Percentiles rank a stretch among this genome's conserved stretches.
Conservation (phyloP, 2,797 vertebrate genomes). For the Coregonus suidteri region DNA sequence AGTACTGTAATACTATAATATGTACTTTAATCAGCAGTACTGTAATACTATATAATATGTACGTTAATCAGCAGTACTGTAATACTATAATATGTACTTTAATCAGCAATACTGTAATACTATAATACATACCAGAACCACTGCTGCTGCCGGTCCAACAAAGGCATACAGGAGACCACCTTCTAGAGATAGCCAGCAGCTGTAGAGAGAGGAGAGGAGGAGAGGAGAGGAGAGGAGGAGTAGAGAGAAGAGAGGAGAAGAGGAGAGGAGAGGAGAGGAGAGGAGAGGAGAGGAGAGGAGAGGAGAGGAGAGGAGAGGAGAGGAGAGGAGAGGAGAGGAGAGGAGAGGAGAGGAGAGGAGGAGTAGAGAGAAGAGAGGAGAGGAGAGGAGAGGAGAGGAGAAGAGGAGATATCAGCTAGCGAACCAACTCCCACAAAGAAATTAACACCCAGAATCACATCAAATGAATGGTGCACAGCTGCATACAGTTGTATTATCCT, state of each 20-base stretch:
- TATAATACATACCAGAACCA: constrained; percentile 88
- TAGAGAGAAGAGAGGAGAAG: constrained; percentile 19
- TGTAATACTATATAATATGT: too few relatives aligned
- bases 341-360: constrained; percentile 28
- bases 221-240: constrained; percentile 32
- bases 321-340: constrained; percentile 17
- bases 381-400: background rate
- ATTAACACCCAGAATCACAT: constrained; percentile 76
- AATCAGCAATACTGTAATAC: background rate
- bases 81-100: background rate
- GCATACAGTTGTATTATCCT: constrained; percentile 55
- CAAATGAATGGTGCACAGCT: constrained; percentile 63
- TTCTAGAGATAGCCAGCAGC: constrained; percentile 99
- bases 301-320: background rate
- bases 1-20: too few relatives aligned
- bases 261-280: background rate
- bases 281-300: constrained; percentile 52
- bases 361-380: constrained; percentile 23
- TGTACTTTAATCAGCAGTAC: too few relatives aligned
- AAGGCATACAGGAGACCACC: constrained; percentile 98
- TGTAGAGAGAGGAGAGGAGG: constrained; percentile 67
- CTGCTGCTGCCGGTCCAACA: constrained; percentile 97
- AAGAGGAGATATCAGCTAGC: constrained; percentile 66
- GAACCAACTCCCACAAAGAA: constrained; percentile 71
- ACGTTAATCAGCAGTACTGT: background rate